Percentiles rank a stretch among this genome's conserved stretches.
These are phyloP conservation scores for Acleris holmiana DNA, from an alignment of 2,888 invertebrate species.

Conservation along the genomic window DNA sequence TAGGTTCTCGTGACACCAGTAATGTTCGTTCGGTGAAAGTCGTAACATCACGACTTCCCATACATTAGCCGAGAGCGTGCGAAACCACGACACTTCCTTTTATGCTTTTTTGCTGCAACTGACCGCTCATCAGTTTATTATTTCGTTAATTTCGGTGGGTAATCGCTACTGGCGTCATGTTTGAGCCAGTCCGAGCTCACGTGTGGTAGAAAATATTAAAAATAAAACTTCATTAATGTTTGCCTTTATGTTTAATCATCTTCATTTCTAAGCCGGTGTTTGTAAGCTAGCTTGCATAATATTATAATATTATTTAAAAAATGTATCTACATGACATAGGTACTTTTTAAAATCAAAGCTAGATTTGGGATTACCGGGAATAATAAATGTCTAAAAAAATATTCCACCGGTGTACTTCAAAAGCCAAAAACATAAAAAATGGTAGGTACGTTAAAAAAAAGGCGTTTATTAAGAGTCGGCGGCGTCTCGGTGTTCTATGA, in stretches of 20 bases:
- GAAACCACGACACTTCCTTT: slow-evolving; percentile 66
- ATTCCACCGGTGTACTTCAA: too few species aligned
- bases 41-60: slow-evolving; percentile 75
- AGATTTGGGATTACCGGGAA: too few species aligned
- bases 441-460: slow-evolving; percentile 44
- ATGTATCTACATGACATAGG: too few species aligned
- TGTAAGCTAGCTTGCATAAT: too few species aligned
- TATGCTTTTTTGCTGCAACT: slow-evolving; percentile 55
- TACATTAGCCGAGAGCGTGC: slow-evolving; percentile 78
- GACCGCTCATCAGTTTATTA: slow-evolving; percentile 74
- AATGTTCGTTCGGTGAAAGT: slow-evolving; percentile 79
- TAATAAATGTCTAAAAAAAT: too few species aligned
- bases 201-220: not conserved
- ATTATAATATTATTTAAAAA: too few species aligned
- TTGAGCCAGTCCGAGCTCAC: not conserved
- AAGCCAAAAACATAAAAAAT: not conserved
- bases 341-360: too few species aligned
- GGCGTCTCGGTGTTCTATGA: slow-evolving; percentile 67
- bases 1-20: slow-evolving; percentile 55
- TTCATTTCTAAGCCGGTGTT: too few species aligned
- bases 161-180: slow-evolving; percentile 9
- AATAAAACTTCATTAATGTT: not conserved
- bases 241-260: not conserved
- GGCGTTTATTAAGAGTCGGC: slow-evolving; percentile 50
- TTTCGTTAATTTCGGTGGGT: slow-evolving; percentile 53